Conservation (phyloP, 2,113 vertebrate species). For the Sinocyclocheilus maitianheensis region DNA sequence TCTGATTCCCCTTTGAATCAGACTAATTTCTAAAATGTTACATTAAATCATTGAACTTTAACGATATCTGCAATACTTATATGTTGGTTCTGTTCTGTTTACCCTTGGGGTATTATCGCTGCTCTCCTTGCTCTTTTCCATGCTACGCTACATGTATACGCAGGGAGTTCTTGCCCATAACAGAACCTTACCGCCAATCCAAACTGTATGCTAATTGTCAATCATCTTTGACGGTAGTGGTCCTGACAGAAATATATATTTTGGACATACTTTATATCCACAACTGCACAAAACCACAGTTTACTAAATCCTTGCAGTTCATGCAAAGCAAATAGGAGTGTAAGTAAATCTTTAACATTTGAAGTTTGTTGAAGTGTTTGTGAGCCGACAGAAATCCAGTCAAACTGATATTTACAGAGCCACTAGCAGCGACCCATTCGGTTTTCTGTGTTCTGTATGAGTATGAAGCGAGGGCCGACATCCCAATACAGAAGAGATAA, state of each 20-base stretch:
- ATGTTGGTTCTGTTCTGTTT: too few species aligned
- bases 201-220: too few species aligned
- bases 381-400: slow-evolving; percentile 28
- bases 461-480: slow-evolving; percentile 33
- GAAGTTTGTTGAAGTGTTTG: slow-evolving; percentile 20
- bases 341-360: slow-evolving; percentile 8
- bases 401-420: slow-evolving; percentile 43
- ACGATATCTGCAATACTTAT: too few species aligned
- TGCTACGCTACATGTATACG: too few species aligned
- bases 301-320: background rate
- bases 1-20: too few species aligned
- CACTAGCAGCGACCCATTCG: background rate
- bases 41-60: too few species aligned
- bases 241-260: background rate
- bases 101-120: too few species aligned
- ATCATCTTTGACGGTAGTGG: too few species aligned
- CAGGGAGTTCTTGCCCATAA: too few species aligned
- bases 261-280: background rate
- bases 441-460: slow-evolving; percentile 1
- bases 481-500: slow-evolving; percentile 54
- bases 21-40: too few species aligned
- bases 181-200: too few species aligned
- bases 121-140: too few species aligned
- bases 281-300: background rate
- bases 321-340: background rate